These are phyloP conservation scores for Potamilus streckersoni DNA, from an alignment of 1,140 invertebrate genomes.

Conservation along the genomic window DNA sequence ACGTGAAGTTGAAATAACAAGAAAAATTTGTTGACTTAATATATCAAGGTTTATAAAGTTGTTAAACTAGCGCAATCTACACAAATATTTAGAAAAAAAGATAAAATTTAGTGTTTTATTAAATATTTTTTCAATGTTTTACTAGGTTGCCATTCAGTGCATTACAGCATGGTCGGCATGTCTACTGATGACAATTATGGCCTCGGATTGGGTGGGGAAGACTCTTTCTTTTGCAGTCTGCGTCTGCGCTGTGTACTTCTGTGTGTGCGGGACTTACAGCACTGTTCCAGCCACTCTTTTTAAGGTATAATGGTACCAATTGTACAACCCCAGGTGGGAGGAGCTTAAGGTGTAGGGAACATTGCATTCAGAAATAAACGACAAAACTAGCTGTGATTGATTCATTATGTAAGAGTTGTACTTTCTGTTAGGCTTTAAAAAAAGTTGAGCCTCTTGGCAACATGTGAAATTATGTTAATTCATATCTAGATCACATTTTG, in stretches of 20 bases:
- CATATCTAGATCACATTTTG: too few relatives aligned
- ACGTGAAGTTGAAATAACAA: not conserved
- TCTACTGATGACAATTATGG: slow-evolving; percentile 23
- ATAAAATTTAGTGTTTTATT: not conserved
- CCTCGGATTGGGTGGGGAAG: slow-evolving; percentile 17
- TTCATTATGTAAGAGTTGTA: too few relatives aligned
- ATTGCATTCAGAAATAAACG: too few relatives aligned
- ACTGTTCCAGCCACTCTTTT: slow-evolving; percentile 27
- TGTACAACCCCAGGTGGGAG: too few relatives aligned
- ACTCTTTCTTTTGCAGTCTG: slow-evolving; percentile 36
- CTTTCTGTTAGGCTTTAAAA: too few relatives aligned
- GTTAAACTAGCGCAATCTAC: not conserved
- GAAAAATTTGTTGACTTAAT: not conserved
- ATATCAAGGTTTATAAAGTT: too few relatives aligned
- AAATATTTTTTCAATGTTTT: not conserved
- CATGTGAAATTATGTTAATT: too few relatives aligned
- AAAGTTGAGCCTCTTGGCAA: too few relatives aligned
- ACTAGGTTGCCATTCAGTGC: slow-evolving; percentile 27
- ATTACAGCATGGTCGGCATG: slow-evolving; percentile 2
- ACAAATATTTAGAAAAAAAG: not conserved
- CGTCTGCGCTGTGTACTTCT: slow-evolving; percentile 37
- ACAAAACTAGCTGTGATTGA: too few relatives aligned
- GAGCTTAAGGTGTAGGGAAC: too few relatives aligned
- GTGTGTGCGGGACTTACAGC: slow-evolving; percentile 19
- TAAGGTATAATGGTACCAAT: too few relatives aligned